Evolutionary conservation across 2,113 vertebrate species (phyloP).

Genomic region (Gopherus flavomarginatus): DNA sequence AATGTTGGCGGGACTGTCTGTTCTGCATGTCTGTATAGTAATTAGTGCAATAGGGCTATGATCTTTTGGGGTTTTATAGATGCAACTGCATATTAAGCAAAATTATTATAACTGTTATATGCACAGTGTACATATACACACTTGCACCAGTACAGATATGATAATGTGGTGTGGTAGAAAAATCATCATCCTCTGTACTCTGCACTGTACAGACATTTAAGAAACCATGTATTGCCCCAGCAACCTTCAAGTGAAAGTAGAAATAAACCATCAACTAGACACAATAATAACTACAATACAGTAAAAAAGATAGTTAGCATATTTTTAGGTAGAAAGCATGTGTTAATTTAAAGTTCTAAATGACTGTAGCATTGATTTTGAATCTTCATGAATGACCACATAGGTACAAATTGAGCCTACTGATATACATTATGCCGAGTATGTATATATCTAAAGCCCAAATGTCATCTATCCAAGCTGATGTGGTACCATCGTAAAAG

Average conservation of each 20-base stretch:
- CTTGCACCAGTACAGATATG: rapidly evolving
- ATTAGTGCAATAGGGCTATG: neutral
- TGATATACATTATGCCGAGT: neutral
- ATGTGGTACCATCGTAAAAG: neutral
- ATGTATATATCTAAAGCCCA: neutral
- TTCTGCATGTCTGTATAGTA: neutral
- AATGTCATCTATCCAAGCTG: rapidly evolving
- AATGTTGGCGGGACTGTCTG: neutral
- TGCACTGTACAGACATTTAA: neutral
- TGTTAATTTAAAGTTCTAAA: neutral
- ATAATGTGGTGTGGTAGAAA: neutral
- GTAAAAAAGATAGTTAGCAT: neutral
- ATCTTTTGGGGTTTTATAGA: neutral
- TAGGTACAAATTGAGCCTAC: neutral
- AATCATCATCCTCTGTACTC: neutral
- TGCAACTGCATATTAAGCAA: neutral
- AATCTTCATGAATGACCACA: neutral
- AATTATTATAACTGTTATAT: neutral
- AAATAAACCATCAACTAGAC: neutral
- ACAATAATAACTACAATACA: neutral
- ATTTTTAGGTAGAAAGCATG: neutral
- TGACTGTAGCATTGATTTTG: neutral
- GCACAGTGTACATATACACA: neutral
- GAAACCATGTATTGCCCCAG: neutral
- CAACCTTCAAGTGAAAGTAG: neutral